Evolutionary conservation across 2,888 invertebrate genomes (phyloP).

Genomic region (Mythimna loreyi): DNA sequence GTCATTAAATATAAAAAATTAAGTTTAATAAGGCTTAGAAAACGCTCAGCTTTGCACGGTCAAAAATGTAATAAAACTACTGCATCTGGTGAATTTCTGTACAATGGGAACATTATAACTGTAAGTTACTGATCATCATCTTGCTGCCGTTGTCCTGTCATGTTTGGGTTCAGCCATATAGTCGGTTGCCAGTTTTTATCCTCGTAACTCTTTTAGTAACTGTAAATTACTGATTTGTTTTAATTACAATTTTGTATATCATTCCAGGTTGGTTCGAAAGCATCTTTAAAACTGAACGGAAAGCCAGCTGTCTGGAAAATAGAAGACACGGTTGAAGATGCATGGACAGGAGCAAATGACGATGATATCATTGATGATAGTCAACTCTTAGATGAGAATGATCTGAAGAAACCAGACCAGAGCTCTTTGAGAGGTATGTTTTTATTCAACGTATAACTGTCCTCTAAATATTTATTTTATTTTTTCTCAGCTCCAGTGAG

Average conservation of each 20-base stretch:
- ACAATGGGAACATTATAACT: not conserved
- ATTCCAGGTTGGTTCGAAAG: conserved; percentile 86
- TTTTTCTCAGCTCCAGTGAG: not conserved
- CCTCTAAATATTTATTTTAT: not conserved
- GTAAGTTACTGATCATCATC: not conserved
- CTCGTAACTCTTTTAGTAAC: no score
- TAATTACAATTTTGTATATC: not conserved
- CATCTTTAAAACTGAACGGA: conserved; percentile 79
- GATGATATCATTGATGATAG: conserved; percentile 96
- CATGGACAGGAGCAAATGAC: conserved; percentile 90
- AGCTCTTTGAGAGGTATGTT: conserved; percentile 94
- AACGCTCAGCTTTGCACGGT: no score
- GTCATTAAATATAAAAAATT: no score
- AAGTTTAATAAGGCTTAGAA: no score
- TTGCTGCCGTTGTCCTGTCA: not conserved
- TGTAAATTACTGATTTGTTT: not conserved
- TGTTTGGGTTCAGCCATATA: no score
- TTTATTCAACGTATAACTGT: not conserved
- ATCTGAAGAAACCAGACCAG: conserved; percentile 96
- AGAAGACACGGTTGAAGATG: conserved; percentile 92
- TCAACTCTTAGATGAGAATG: conserved; percentile 96
- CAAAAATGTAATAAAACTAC: no score
- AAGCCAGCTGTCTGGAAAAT: conserved; percentile 93
- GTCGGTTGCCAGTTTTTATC: no score
- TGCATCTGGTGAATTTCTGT: not conserved